Conservation (phyloP, 2,113 vertebrate genomes). For the Psephotus haematonotus region DNA sequence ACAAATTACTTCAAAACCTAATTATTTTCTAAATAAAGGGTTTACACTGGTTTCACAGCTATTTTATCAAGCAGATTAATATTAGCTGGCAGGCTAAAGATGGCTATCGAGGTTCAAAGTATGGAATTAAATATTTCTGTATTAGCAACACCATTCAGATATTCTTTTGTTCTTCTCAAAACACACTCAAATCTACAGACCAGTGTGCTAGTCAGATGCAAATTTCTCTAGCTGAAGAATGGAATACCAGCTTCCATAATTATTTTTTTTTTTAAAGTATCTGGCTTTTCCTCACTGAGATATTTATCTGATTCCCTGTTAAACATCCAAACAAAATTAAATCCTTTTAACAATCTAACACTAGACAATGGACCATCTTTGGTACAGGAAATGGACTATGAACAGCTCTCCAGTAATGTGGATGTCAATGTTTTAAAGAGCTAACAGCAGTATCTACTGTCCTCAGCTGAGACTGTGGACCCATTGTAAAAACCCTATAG, state of each 20-base stretch:
- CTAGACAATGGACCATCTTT: neutral
- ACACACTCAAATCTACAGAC: neutral
- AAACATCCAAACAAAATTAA: neutral
- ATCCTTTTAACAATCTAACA: neutral
- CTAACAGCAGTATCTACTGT: neutral
- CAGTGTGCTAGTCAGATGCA: neutral
- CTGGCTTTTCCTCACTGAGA: neutral
- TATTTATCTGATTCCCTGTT: neutral
- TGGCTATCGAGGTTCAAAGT: neutral
- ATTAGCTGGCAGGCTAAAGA: neutral
- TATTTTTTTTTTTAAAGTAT: neutral
- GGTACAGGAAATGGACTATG: constrained; percentile 16
- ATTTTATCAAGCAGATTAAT: neutral
- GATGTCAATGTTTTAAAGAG: neutral
- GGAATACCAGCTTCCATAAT: neutral
- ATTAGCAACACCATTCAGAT: neutral
- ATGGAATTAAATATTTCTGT: neutral
- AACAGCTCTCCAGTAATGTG: neutral
- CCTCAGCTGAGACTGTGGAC: neutral
- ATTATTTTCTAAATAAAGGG: neutral
- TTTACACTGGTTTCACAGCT: neutral
- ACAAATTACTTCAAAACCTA: neutral
- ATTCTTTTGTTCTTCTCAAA: neutral
- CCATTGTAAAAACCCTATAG: constrained; percentile 3
- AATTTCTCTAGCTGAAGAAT: neutral